Evolutionary conservation across 1,140 invertebrate genomes (phyloP).

Genomic region (Ganaspis sp.): DNA sequence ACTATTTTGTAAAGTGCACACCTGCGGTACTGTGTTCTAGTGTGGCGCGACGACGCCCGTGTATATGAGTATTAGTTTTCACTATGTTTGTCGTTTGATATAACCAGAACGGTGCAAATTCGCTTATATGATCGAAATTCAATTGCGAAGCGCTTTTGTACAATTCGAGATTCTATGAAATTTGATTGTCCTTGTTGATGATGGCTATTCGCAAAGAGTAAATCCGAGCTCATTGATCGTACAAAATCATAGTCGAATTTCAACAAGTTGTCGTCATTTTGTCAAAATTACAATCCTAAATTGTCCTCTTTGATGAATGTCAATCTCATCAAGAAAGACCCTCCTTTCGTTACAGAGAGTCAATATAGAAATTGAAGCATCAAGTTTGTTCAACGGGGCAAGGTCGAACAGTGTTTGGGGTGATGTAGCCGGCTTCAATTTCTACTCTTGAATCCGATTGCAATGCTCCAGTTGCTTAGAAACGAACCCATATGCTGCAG

Average conservation of each 20-base stretch:
- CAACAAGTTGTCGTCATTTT: background rate
- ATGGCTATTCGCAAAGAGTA: conserved; percentile 27
- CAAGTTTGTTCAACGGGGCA: background rate
- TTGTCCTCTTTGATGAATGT: background rate
- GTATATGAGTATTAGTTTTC: conserved; percentile 14
- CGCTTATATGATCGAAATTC: conserved; percentile 12
- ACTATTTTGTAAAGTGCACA: conserved; percentile 30
- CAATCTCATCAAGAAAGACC: background rate
- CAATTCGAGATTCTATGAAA: conserved; percentile 27
- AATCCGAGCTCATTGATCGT: conserved; percentile 23
- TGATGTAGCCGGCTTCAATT: conserved; percentile 5
- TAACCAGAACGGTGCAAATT: background rate
- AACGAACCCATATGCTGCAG: background rate
- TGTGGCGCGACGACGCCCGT: background rate
- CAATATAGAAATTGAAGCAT: background rate
- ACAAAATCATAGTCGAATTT: background rate
- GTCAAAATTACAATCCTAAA: background rate
- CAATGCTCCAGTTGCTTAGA: conserved; percentile 28
- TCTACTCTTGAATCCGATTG: conserved; percentile 17
- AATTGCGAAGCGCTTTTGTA: conserved; percentile 28
- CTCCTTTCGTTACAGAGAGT: background rate
- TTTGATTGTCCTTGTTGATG: conserved; percentile 27
- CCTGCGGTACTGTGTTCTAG: conserved; percentile 1
- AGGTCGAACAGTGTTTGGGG: background rate
- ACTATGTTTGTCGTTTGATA: conserved; percentile 27